Conservation (phyloP, 1,140 invertebrate species). For the Drosophila melanica region DNA sequence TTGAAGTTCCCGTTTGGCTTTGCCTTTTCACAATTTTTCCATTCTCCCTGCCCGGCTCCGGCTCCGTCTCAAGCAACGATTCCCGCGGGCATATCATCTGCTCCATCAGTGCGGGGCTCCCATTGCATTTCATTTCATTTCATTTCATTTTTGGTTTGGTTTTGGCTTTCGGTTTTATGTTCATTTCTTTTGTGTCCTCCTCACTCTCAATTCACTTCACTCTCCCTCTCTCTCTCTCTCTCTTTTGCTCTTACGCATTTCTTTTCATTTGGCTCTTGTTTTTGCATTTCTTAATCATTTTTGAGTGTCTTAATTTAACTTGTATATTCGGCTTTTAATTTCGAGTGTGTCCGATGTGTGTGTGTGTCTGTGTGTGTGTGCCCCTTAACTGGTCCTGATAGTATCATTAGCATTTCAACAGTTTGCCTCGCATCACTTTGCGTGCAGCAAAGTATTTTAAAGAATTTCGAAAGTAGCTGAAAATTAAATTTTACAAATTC, state of each 20-base stretch:
- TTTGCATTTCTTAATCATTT: constrained; percentile 79
- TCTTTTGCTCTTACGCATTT: constrained; percentile 16
- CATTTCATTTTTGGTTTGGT: constrained; percentile 16
- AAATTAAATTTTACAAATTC: constrained; percentile 4
- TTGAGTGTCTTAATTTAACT: constrained; percentile 76
- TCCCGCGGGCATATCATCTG: constrained; percentile 82
- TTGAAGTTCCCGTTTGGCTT: constrained; percentile 28
- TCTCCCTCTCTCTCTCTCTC: background rate
- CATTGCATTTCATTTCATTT: constrained; percentile 55
- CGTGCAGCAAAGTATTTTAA: background rate
- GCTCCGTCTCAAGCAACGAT: constrained; percentile 63
- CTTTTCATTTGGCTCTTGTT: constrained; percentile 40
- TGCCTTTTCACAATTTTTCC: constrained; percentile 30
- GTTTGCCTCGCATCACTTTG: constrained; percentile 16
- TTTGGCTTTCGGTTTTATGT: constrained; percentile 42
- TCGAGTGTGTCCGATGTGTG: constrained; percentile 29
- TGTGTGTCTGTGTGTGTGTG: constrained; percentile 5
- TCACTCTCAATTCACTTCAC: background rate
- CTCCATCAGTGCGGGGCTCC: constrained; percentile 59
- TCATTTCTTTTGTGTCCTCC: constrained; percentile 37
- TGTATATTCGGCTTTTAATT: constrained; percentile 71
- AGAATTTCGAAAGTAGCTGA: background rate
- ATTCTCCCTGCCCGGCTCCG: constrained; percentile 26
- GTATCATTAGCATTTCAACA: constrained; percentile 67
- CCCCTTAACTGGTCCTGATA: constrained; percentile 63